Evolutionary conservation across 1,140 invertebrate genomes (phyloP).

Genomic region (Drosophila mojavensis): DNA sequence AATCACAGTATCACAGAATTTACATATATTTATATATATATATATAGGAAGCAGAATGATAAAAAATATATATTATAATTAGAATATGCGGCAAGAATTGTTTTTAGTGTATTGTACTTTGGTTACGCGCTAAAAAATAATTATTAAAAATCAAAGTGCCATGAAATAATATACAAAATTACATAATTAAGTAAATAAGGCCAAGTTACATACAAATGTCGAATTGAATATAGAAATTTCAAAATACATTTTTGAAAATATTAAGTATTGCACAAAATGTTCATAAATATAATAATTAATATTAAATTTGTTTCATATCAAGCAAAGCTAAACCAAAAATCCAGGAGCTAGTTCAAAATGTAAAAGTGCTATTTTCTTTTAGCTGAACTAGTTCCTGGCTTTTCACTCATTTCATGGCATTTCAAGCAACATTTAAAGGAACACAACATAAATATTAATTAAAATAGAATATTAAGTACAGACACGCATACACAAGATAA

Average conservation of each 20-base stretch:
- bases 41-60: constrained; percentile 11
- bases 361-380: too few species aligned
- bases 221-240: too few species aligned
- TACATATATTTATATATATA: constrained; percentile 35
- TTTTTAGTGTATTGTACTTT: constrained; percentile 60
- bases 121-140: constrained; percentile 53
- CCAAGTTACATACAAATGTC: too few species aligned
- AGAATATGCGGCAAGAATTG: constrained; percentile 53
- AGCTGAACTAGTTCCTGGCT: not conserved
- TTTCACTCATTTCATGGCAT: constrained; percentile 13
- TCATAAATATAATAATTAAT: too few species aligned
- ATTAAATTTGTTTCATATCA: too few species aligned
- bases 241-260: too few species aligned
- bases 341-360: too few species aligned
- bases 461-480: constrained; percentile 11
- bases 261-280: too few species aligned
- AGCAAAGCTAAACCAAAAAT: too few species aligned
- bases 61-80: constrained; percentile 2
- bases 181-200: too few species aligned
- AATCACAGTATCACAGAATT: constrained; percentile 76
- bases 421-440: not conserved
- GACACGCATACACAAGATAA: constrained; percentile 18
- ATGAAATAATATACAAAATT: not conserved
- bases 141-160: constrained; percentile 8
- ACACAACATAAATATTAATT: constrained; percentile 1